Evolutionary conservation across 2,797 vertebrate species (phyloP).

Genomic region (Argyrosomus regius): DNA sequence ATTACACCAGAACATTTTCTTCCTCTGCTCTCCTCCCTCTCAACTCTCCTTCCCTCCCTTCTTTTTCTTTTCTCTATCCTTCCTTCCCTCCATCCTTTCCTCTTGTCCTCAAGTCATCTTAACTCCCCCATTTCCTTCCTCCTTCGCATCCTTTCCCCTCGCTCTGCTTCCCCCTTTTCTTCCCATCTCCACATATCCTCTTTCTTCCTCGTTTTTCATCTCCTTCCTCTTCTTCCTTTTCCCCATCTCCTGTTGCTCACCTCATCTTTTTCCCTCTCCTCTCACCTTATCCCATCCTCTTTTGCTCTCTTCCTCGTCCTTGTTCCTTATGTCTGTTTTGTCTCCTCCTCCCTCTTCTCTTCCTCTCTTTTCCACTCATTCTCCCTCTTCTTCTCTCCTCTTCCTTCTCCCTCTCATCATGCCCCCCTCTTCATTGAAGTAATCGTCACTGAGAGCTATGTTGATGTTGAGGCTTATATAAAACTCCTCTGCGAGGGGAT

Average conservation of each 20-base stretch:
- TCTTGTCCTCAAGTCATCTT: too few relatives aligned
- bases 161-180: too few relatives aligned
- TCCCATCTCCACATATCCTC: neutral
- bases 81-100: too few relatives aligned
- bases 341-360: neutral
- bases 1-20: constrained; percentile 4
- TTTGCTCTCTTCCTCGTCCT: neutral
- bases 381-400: too few relatives aligned
- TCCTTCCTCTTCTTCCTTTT: too few relatives aligned
- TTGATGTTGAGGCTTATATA: constrained; percentile 65
- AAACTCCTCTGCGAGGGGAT: constrained; percentile 59
- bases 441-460: constrained; percentile 54
- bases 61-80: constrained; percentile 1
- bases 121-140: too few relatives aligned
- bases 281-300: too few relatives aligned
- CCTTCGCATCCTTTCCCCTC: too few relatives aligned
- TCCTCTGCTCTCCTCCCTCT: constrained; percentile 1
- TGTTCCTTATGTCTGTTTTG: neutral
- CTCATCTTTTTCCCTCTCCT: neutral
- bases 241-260: neutral
- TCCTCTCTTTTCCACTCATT: neutral
- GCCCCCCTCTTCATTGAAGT: constrained; percentile 40
- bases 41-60: neutral
- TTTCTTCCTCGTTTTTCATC: neutral
- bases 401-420: neutral